phyloP scores from a whole-genome alignment of 2,888 invertebrate species.

The Helleia helle region DNA sequence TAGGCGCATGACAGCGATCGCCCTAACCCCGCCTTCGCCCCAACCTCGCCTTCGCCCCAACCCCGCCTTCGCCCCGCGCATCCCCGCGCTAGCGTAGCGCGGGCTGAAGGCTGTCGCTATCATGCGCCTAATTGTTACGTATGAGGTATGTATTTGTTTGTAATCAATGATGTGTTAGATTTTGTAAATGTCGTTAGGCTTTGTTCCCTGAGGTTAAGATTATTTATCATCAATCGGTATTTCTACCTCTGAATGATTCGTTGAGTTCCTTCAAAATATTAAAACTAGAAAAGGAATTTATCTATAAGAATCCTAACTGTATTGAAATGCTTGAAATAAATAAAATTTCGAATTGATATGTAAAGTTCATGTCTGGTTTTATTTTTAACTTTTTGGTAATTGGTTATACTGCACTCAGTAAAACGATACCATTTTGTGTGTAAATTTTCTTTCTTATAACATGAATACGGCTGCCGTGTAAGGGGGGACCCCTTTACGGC shows the following conservation, averaged over 20 bases:
- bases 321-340: slow-evolving; percentile 8
- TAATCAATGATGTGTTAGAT: background rate
- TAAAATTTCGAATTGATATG: background rate
- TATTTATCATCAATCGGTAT: background rate
- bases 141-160: background rate
- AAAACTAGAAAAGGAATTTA: background rate
- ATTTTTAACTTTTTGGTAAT: background rate
- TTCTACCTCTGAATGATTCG: slow-evolving; percentile 3
- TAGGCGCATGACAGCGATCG: too few relatives aligned
- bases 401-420: too few relatives aligned
- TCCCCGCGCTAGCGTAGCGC: too few relatives aligned
- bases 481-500: too few relatives aligned
- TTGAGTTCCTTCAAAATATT: slow-evolving; percentile 5
- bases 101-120: too few relatives aligned
- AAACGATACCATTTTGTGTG: too few relatives aligned
- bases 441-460: too few relatives aligned
- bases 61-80: too few relatives aligned
- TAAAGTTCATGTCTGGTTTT: background rate
- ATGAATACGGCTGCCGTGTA: too few relatives aligned
- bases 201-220: background rate
- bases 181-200: background rate
- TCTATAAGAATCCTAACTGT: background rate
- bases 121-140: too few relatives aligned
- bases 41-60: too few relatives aligned
- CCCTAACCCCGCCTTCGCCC: too few relatives aligned